These are phyloP conservation scores for Halocynthia roretzi DNA, from an alignment of 23 tunicate species.

Conservation along the genomic window DNA sequence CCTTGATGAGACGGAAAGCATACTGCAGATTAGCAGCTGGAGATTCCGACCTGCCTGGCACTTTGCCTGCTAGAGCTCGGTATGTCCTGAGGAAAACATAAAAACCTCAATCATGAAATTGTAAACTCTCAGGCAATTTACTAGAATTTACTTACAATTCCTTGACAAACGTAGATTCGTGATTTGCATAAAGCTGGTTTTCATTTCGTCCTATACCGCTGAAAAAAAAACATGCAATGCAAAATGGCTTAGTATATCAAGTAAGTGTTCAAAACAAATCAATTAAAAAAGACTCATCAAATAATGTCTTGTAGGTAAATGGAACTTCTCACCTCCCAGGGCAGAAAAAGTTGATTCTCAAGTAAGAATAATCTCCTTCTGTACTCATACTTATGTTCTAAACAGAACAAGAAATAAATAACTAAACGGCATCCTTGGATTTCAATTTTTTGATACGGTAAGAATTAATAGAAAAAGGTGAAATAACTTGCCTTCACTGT, in stretches of 20 bases:
- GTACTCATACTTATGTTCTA: constrained; percentile 93
- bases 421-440: not conserved
- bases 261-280: not conserved
- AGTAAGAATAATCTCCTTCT: constrained; percentile 95
- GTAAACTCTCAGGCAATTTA: not conserved
- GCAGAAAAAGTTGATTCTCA: constrained; percentile 94
- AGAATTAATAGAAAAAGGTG: not conserved
- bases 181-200: constrained; percentile 28
- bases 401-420: not conserved
- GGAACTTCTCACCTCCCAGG: constrained; percentile 72
- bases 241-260: not conserved
- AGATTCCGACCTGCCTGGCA: constrained; percentile 69
- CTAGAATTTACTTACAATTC: constrained; percentile 53
- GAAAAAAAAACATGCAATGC: constrained; percentile 3
- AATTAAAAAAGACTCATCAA: no score
- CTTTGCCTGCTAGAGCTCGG: constrained; percentile 76
- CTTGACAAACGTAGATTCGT: constrained; percentile 73
- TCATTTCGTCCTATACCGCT: constrained; percentile 72
- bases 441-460: not conserved
- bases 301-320: not conserved
- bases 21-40: constrained; percentile 87
- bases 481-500: constrained; percentile 66
- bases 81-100: constrained; percentile 45
- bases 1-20: constrained; percentile 88
- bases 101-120: not conserved